These are phyloP conservation scores for Eubucco bourcierii DNA, from an alignment of 2,113 vertebrate genomes.

Conservation along the genomic window DNA sequence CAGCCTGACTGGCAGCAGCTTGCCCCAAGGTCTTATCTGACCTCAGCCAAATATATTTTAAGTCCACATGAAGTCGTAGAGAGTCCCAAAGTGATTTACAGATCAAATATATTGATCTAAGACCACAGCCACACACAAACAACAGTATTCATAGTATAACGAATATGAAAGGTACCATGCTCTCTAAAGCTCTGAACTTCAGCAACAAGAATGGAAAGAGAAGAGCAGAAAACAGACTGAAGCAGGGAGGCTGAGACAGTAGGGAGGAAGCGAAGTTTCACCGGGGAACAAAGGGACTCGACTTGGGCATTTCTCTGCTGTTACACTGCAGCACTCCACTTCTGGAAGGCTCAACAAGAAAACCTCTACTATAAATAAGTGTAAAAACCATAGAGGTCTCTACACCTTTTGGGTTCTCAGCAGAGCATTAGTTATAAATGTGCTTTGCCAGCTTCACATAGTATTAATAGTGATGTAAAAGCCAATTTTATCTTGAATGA, in stretches of 20 bases:
- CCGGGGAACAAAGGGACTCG: rapidly evolving
- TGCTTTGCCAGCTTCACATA: neutral
- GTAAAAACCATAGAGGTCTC: neutral
- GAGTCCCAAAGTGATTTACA: neutral
- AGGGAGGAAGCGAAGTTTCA: neutral
- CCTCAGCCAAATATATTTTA: neutral
- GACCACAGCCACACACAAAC: neutral
- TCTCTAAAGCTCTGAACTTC: neutral
- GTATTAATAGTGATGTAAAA: neutral
- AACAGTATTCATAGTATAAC: neutral
- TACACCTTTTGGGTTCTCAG: neutral
- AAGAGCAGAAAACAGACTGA: neutral
- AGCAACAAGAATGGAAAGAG: neutral
- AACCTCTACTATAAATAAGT: too few species aligned
- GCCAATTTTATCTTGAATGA: neutral
- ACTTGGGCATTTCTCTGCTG: neutral
- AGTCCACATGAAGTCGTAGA: neutral
- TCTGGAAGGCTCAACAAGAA: neutral
- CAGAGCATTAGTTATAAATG: neutral
- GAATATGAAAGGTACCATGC: neutral
- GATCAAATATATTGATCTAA: neutral
- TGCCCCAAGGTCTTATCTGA: neutral
- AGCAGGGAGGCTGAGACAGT: neutral
- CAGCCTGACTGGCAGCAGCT: neutral
- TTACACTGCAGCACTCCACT: neutral